These are phyloP conservation scores for Clarias fuscus DNA, from an alignment of 2,797 vertebrate species.

Conservation along the genomic window DNA sequence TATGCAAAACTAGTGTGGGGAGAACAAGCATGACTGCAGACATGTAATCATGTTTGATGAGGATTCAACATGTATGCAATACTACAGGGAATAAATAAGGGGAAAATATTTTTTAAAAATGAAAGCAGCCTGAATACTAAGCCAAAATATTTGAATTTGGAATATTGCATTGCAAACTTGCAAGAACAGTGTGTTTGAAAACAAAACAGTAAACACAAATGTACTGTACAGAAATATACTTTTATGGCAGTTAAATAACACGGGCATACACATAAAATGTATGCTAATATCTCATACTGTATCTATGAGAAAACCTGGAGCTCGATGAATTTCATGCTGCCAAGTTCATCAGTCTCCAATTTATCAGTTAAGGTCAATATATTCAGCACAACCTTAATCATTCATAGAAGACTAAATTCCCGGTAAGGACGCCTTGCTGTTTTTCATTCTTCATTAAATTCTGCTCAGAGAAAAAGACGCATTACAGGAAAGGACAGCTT, in stretches of 20 bases:
- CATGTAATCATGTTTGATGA: not conserved
- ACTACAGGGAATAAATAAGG: not conserved
- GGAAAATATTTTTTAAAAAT: not conserved
- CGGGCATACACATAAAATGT: not conserved
- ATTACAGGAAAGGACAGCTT: not conserved
- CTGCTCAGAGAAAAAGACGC: not conserved
- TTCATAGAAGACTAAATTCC: not conserved
- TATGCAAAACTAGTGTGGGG: not conserved
- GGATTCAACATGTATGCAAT: not conserved
- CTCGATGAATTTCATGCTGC: not conserved
- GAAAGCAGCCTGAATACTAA: not conserved
- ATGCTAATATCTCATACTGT: not conserved
- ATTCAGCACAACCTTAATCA: conserved; percentile 1
- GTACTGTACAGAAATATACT: not conserved
- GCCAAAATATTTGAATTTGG: not conserved
- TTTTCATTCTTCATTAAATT: conserved; percentile 31
- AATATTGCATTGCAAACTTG: too few species aligned
- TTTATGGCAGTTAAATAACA: not conserved
- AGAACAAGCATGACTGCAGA: not conserved
- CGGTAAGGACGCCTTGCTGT: conserved; percentile 28
- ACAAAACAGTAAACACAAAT: not conserved
- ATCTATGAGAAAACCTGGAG: not conserved
- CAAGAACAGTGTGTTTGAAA: not conserved
- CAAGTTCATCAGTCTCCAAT: conserved; percentile 13
- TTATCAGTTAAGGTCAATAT: conserved; percentile 13